phyloP scores from a whole-genome alignment of 2,113 vertebrate genomes.

The Pongo abelii region DNA sequence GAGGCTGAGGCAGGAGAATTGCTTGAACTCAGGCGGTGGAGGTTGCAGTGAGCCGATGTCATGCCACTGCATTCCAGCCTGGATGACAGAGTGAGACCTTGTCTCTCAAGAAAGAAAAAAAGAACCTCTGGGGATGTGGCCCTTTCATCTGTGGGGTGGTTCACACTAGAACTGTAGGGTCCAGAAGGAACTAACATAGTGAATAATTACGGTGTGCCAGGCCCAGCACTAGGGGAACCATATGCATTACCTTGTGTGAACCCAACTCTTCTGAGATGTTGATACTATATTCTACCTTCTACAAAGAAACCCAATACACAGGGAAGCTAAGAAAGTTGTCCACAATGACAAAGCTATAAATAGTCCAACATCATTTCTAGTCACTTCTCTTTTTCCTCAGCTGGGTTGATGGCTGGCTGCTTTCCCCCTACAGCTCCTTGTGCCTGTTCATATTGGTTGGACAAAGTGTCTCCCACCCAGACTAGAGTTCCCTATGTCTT shows the following conservation, averaged over 20 bases:
- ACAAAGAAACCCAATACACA: background rate
- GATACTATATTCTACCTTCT: background rate
- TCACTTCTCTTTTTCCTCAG: background rate
- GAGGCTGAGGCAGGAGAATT: too few relatives aligned
- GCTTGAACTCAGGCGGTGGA: too few relatives aligned
- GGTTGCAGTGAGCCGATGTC: too few relatives aligned
- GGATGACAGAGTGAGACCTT: too few relatives aligned
- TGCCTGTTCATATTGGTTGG: background rate
- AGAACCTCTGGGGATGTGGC: background rate
- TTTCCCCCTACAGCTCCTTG: background rate
- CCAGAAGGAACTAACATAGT: background rate
- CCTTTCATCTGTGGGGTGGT: background rate
- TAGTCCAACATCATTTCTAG: background rate
- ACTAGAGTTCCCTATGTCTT: background rate
- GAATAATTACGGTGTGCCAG: background rate
- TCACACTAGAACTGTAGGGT: background rate
- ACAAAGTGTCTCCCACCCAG: background rate
- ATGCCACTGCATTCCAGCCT: too few relatives aligned
- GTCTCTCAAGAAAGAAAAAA: background rate
- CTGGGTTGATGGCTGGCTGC: background rate
- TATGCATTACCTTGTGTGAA: fast-evolving
- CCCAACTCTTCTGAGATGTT: background rate
- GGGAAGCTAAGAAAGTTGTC: background rate
- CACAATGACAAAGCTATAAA: background rate
- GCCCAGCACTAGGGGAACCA: background rate